Evolutionary conservation across 1,140 invertebrate species (phyloP), one percentile per base, ranked within the genome.

Genomic region (Polypedilum pembai): DNA sequence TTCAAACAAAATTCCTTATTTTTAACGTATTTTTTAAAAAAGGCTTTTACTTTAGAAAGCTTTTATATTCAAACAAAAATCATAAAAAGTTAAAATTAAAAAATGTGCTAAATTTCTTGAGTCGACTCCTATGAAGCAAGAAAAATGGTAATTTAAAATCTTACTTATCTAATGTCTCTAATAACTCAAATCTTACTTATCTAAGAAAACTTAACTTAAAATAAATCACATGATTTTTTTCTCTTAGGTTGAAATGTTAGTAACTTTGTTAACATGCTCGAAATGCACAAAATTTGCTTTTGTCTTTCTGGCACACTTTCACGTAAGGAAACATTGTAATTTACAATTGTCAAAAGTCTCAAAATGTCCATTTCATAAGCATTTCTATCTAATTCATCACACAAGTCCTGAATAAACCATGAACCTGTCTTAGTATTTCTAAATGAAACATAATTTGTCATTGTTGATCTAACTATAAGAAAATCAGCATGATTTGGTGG

Each of bases 241-340:
- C n/a, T 56, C n/a, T 56, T 56, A 15, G 12, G 15, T 20, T 69
- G 40, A 41, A 73, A 73, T 7, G 41, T 20, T 10, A 73, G 73
- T 18, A 41, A 17, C 17, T 73, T 73, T 45, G 73, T 73, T 4
- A 73, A 15, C 73, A 73, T 73, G 4, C 18, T 17, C 3, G 41
- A 41, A n/a, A 73, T 41, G 5, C 73, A 73, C 3, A 45, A 20
- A n/a, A 20, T 73, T 73, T 73, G 73, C 17, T 73, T 73, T 1
- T 41, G 15, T 45, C 17, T 2, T n/a, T 20, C 8, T 17, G 41
- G 5, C 20, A 17, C 40, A 17, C 40, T 41, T 41, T 41, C 17
- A n/a, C 17, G 0, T 41, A 24, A 20, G 8, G 40, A 8, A n/a
- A 73, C 40, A 5, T n/a, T 18, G 0, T 20, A 8, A 41, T 73